Percentiles rank a stretch among this genome's conserved stretches.
phyloP scores from a whole-genome alignment of 1,140 invertebrate genomes.

The Bombus superbus region DNA sequence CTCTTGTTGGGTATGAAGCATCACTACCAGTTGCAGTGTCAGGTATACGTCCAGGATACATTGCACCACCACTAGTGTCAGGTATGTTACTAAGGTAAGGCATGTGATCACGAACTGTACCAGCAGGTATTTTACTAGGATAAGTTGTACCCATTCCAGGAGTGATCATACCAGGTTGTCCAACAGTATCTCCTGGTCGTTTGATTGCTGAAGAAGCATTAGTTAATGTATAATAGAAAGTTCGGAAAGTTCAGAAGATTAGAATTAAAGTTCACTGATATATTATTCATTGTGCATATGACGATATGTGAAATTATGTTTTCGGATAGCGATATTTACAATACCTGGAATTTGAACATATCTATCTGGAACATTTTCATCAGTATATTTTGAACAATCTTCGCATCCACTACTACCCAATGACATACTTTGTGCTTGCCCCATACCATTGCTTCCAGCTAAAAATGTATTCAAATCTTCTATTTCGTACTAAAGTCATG shows the following conservation, averaged over 20 bases:
- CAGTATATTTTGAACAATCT: slow-evolving; percentile 74
- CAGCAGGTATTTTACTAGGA: background rate
- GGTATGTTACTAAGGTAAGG: slow-evolving; percentile 39
- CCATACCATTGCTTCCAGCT: slow-evolving; percentile 90
- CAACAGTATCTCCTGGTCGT: background rate
- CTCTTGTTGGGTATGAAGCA: no score
- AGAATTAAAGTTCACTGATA: no score
- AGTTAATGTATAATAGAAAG: no score
- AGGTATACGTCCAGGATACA: slow-evolving; percentile 23
- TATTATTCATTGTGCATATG: background rate
- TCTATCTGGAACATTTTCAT: slow-evolving; percentile 52
- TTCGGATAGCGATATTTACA: background rate
- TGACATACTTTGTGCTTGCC: slow-evolving; percentile 90
- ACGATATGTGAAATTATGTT: background rate
- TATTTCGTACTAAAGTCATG: background rate
- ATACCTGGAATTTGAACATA: slow-evolving; percentile 22
- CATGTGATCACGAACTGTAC: slow-evolving; percentile 30
- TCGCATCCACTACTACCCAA: slow-evolving; percentile 78
- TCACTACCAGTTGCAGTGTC: slow-evolving; percentile 15
- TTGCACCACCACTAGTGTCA: slow-evolving; percentile 41
- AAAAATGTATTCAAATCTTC: slow-evolving; percentile 50
- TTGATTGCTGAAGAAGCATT: background rate
- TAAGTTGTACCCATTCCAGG: slow-evolving; percentile 27
- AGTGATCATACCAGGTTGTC: slow-evolving; percentile 21
- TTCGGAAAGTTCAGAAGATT: no score